Evolutionary conservation across 2,113 vertebrate species (phyloP).

Genomic region (Tenrec ecaudatus): DNA sequence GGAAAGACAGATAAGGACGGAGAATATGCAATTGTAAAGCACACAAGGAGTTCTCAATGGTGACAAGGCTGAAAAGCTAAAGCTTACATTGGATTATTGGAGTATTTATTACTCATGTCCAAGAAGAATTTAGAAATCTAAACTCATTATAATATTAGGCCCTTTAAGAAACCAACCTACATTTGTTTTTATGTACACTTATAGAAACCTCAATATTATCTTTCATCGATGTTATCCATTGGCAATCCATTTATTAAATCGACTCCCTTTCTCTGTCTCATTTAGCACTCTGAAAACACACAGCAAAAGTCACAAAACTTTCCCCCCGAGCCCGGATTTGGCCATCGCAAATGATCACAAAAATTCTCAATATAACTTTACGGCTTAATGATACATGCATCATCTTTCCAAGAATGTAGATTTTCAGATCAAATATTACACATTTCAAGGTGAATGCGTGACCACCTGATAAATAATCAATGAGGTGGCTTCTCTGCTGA

Average conservation of each 20-base stretch:
- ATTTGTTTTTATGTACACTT: constrained; percentile 18
- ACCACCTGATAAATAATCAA: constrained; percentile 8
- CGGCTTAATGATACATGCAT: neutral
- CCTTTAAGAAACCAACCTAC: constrained; percentile 9
- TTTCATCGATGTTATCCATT: neutral
- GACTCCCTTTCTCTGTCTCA: constrained; percentile 9
- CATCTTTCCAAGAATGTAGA: neutral
- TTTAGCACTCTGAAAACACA: constrained; percentile 19
- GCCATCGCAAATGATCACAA: neutral
- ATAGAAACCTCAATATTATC: neutral
- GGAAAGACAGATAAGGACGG: neutral
- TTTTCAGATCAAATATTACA: constrained; percentile 1
- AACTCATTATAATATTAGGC: neutral
- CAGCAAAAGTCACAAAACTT: neutral
- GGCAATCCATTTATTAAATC: neutral
- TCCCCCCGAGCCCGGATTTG: neutral
- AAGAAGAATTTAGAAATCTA: constrained; percentile 41
- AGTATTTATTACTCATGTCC: neutral
- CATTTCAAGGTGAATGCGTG: constrained; percentile 10
- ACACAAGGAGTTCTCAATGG: neutral
- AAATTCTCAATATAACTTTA: neutral
- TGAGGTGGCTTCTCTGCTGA: neutral
- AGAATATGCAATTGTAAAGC: constrained; percentile 24
- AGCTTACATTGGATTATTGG: neutral
- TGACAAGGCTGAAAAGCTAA: constrained; percentile 23